phyloP scores from a whole-genome alignment of 23 tunicate species.

The Clavelina lepadiformis region DNA sequence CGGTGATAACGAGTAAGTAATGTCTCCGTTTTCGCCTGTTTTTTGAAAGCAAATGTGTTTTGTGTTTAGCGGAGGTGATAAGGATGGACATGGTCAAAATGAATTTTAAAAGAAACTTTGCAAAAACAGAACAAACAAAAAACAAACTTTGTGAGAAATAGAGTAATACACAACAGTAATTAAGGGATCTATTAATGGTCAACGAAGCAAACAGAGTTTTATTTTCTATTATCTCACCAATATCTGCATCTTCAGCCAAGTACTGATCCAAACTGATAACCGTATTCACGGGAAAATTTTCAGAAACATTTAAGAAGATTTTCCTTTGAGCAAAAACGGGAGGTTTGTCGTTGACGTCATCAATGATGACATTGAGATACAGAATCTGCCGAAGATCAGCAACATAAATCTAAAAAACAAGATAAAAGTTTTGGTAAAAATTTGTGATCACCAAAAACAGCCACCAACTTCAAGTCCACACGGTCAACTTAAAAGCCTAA shows the following conservation, averaged over 20 bases:
- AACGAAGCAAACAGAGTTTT: background rate
- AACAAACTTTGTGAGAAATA: background rate
- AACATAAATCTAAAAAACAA: constrained; percentile 23
- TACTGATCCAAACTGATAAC: constrained; percentile 36
- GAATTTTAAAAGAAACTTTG: background rate
- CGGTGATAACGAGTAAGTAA: constrained; percentile 33
- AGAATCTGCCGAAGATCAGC: constrained; percentile 17
- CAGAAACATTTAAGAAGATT: constrained; percentile 23
- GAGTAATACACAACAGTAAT: background rate
- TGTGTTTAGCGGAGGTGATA: background rate
- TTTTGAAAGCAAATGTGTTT: background rate
- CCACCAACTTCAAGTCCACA: background rate
- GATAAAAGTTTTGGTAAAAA: background rate
- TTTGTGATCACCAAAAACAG: background rate
- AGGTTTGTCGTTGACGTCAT: constrained; percentile 73
- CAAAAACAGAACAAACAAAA: background rate
- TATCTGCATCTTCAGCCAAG: constrained; percentile 44
- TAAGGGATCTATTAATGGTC: background rate
- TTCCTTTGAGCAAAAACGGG: constrained; percentile 26
- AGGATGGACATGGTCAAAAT: background rate
- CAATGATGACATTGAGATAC: constrained; percentile 53
- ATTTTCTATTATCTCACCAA: constrained; percentile 25
- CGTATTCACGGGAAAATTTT: constrained; percentile 23
- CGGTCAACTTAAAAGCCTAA: too few species aligned
- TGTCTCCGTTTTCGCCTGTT: constrained; percentile 46